Percentiles rank a stretch among this genome's conserved stretches.
These are phyloP conservation scores for Lithobates pipiens DNA, from an alignment of 2,797 vertebrate species.

Conservation along the genomic window DNA sequence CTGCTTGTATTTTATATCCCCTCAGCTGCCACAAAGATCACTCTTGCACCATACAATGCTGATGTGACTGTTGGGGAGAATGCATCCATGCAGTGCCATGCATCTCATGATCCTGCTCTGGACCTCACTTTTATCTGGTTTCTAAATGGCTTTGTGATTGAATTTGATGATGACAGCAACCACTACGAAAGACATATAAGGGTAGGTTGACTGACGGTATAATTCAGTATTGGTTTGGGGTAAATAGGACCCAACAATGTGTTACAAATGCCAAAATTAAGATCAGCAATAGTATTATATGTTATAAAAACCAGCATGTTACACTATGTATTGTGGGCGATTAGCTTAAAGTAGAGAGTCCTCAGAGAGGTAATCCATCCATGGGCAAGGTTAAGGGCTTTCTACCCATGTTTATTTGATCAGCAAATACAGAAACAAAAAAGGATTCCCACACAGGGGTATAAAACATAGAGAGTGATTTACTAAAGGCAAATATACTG, in stretches of 20 bases:
- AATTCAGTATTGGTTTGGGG: too few species aligned
- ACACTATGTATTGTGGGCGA: too few species aligned
- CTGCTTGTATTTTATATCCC: not conserved
- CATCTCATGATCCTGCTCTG: constrained; percentile 86
- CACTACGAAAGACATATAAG: constrained; percentile 85
- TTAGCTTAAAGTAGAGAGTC: too few species aligned
- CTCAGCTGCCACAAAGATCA: constrained; percentile 93
- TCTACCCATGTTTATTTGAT: too few species aligned
- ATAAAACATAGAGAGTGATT: too few species aligned
- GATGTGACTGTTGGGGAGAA: constrained; percentile 90
- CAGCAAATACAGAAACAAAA: too few species aligned
- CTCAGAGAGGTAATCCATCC: too few species aligned
- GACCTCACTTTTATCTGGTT: constrained; percentile 97
- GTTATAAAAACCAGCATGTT: too few species aligned
- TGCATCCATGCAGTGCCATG: constrained; percentile 88
- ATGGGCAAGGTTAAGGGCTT: too few species aligned
- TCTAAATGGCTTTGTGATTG: constrained; percentile 86
- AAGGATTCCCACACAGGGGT: too few species aligned
- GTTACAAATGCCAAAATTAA: not conserved
- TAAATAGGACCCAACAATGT: not conserved
- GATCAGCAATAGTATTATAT: too few species aligned
- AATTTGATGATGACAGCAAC: constrained; percentile 84
- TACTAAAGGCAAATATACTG: too few species aligned
- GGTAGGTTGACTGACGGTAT: constrained; percentile 74
- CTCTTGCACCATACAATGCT: constrained; percentile 85